Percentiles rank a stretch among this genome's conserved stretches.
These are phyloP conservation scores for Limulus polyphemus DNA, from an alignment of 2,888 invertebrate genomes.

Conservation along the genomic window DNA sequence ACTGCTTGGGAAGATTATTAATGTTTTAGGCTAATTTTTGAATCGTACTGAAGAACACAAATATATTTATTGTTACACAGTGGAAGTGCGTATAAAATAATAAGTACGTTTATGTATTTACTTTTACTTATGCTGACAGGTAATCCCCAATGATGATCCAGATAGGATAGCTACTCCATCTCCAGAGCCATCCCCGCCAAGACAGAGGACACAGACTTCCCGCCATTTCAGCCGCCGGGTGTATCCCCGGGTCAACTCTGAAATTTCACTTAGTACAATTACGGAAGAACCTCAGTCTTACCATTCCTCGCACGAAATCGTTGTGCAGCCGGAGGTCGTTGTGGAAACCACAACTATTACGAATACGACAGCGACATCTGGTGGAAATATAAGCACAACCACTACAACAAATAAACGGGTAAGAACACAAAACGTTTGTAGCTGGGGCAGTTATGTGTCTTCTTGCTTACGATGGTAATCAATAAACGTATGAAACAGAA, in stretches of 20 bases:
- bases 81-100: too few species aligned
- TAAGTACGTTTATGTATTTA: too few species aligned
- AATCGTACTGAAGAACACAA: too few species aligned
- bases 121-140: slow-evolving; percentile 2
- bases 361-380: slow-evolving; percentile 10
- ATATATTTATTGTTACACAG: too few species aligned
- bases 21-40: too few species aligned
- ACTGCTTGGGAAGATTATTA: too few species aligned
- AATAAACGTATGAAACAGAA: too few species aligned
- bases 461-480: too few species aligned
- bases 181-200: slow-evolving; percentile 20
- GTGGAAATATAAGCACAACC: too few species aligned
- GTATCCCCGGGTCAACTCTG: slow-evolving; percentile 18
- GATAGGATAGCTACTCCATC: slow-evolving; percentile 25
- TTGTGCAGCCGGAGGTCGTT: slow-evolving; percentile 80
- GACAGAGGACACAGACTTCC: slow-evolving; percentile 13
- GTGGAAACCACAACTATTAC: slow-evolving; percentile 63
- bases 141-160: slow-evolving; percentile 20
- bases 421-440: too few species aligned
- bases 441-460: too few species aligned
- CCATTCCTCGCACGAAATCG: slow-evolving; percentile 55
- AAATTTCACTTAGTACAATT: slow-evolving; percentile 52
- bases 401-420: too few species aligned
- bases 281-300: slow-evolving; percentile 81
- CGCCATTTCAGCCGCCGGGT: slow-evolving; percentile 4